Evolutionary conservation across 1,140 invertebrate genomes (phyloP), one percentile per base, ranked within the genome.

Genomic region (Hycleus cichorii): DNA sequence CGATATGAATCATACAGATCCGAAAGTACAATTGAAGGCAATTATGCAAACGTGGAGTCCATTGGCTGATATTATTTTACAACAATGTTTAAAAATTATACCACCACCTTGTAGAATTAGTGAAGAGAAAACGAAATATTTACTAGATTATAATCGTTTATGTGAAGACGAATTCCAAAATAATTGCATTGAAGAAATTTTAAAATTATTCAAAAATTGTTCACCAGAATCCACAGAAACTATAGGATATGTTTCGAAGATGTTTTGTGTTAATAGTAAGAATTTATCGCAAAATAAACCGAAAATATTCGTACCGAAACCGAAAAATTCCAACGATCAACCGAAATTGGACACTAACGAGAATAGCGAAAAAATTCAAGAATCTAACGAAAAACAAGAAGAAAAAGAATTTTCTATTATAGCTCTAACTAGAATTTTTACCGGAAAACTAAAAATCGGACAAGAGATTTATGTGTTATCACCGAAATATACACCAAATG

Each of bases 201-300:
- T 59, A 2, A 54, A 59, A n/a, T 44, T 49, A 54, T 64, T 70
- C 83, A 90, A 74, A 82, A 84, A 78, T 27, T 95, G 93, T 75
- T 79, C 82, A 72, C 76, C 82, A 63, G 77, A 78, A 26, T 69
- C 81, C 2, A 77, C 86, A 57, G 3, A 42, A 79, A 57, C 88
- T 8, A 90, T 98, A 69, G 84, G 91, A 47, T 98, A 93, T 77
- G 84, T 98, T 57, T 97, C 95, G 3, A 98, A 98, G 81, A 94
- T 95, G 90, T 90, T 93, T 77, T 83, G 87, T 55, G 80, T 89
- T n/a, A 87, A 89, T 67, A 80, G 79, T 49, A 83, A 79, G 62
- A 75, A 75, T 53, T 67, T 94, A 49, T 63, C 64, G 18, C 60
- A 69, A 53, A 65, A 66, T 49, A 64, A 64, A 60, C 62, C 63